These are phyloP conservation scores for Teinopalpus imperialis DNA, from an alignment of 2,888 invertebrate genomes.

Conservation along the genomic window DNA sequence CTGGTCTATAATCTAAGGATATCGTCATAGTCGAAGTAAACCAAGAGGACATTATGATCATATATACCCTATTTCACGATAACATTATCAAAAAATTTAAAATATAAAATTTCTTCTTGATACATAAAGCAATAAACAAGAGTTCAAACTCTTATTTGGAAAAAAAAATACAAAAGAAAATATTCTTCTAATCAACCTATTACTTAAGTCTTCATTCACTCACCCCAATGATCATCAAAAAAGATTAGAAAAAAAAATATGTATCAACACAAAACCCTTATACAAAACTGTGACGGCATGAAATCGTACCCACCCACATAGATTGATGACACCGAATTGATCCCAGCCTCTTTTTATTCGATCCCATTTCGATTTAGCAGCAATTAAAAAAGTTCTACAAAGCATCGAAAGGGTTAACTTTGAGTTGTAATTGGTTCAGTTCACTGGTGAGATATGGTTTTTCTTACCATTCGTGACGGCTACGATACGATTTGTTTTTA, in stretches of 20 bases:
- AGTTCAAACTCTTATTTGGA: no score
- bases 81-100: no score
- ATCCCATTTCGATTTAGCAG: slow-evolving; percentile 75
- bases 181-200: no score
- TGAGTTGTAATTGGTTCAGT: slow-evolving; percentile 66
- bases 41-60: no score
- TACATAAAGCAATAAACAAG: no score
- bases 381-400: slow-evolving; percentile 77
- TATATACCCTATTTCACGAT: no score
- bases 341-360: slow-evolving; percentile 51
- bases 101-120: no score
- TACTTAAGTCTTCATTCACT: no score
- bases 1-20: no score
- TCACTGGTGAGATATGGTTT: slow-evolving; percentile 34
- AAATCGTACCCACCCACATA: slow-evolving; percentile 66
- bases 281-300: slow-evolving; percentile 45
- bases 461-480: slow-evolving; percentile 21
- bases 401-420: slow-evolving; percentile 69
- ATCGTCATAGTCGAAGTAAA: no score
- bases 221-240: no score
- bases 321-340: slow-evolving; percentile 64
- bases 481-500: slow-evolving; percentile 29
- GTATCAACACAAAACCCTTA: slow-evolving; percentile 32
- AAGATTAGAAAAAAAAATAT: slow-evolving; percentile 15
- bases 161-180: no score